Base-by-base conservation (phyloP, 2,888 invertebrate genomes). In the Tetragonisca angustula region DNA sequence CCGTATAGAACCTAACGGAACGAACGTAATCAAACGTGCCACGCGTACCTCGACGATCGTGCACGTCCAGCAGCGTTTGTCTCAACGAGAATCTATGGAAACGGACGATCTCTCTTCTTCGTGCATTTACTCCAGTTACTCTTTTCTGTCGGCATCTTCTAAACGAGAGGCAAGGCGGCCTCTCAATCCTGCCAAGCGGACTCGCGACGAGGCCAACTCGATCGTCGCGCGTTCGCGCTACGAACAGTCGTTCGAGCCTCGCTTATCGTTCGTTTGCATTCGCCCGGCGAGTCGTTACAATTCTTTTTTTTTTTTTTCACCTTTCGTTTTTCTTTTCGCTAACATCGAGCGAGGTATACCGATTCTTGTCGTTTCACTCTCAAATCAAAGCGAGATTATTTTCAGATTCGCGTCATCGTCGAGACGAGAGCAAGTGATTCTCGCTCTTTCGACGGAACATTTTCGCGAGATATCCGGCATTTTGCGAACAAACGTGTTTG, bases 81-180 rank as follows among this genome's bases (percentile, higher is more conserved):
- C 71, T 83, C 83, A 83, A 84, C 85, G 89, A 87, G 86, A 87
- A 88, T 87, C 72, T 79, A 83, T 71, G 85, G 83, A 80, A 85
- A 80, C 84, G 85, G 68, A 86, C 86, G 91, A 89, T 89, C 89
- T 85, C 90, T 77, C 73, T 81, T 81, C 80, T 83, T 88, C 84
- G 87, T 87, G 82, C 87, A 85, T 89, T 86, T 88, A 88, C 75
- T 83, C 84, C 81, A 79, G 69, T 80, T 81, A 81, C 79, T 74
- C 81, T 72, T 79, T 72, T 61, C 72, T 43, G 43, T 43, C 75
- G 49, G 64, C 70, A 68, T 49, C 72, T 32, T 73, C 80, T 21
- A 36, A 1, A 9, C 0, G 6, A 36, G 36, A 9, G 36, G 67
- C 73, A 50, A 50, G n/a, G 32, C 64, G 4, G 32, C 73, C 72